Percentiles rank a stretch among this genome's conserved stretches.
These are phyloP conservation scores for Amorpha juglandis DNA, from an alignment of 2,888 invertebrate species.

Conservation along the genomic window DNA sequence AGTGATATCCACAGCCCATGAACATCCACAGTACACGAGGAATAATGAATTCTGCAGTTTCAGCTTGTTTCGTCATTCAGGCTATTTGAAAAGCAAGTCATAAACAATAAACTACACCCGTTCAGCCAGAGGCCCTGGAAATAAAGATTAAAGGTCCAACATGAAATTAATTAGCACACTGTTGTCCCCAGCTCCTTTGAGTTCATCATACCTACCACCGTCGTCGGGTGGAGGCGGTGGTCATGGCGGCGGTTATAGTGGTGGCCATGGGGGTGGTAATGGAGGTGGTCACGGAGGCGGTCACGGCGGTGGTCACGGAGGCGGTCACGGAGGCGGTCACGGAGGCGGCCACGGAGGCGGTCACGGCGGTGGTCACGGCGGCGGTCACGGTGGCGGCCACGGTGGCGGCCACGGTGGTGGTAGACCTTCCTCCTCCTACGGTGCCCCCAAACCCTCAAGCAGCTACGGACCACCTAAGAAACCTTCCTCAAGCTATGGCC, in stretches of 20 bases:
- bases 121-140: no score
- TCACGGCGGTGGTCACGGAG: conserved; percentile 37
- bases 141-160: conserved; percentile 26
- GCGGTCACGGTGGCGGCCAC: conserved; percentile 37
- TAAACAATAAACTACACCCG: no score
- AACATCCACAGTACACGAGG: no score
- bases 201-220: conserved; percentile 85
- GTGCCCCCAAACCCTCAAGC: conserved; percentile 57
- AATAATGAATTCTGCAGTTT: no score
- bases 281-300: conserved; percentile 54
- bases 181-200: conserved; percentile 79
- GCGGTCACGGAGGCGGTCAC: conserved; percentile 36
- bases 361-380: conserved; percentile 36
- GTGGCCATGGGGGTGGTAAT: conserved; percentile 42
- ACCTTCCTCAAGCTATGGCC: conserved; percentile 76
- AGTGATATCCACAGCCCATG: no score
- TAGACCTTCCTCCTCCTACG: conserved; percentile 65
- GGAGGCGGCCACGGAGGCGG: conserved; percentile 50
- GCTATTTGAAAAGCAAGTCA: no score
- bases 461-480: conserved; percentile 38
- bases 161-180: conserved; percentile 37
- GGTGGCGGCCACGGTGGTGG: conserved; percentile 70
- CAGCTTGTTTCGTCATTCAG: no score
- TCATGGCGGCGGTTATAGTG: conserved; percentile 37
- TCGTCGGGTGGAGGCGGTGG: conserved; percentile 76